phyloP scores from a whole-genome alignment of 2,888 invertebrate genomes.

The Odontothrips loti region DNA sequence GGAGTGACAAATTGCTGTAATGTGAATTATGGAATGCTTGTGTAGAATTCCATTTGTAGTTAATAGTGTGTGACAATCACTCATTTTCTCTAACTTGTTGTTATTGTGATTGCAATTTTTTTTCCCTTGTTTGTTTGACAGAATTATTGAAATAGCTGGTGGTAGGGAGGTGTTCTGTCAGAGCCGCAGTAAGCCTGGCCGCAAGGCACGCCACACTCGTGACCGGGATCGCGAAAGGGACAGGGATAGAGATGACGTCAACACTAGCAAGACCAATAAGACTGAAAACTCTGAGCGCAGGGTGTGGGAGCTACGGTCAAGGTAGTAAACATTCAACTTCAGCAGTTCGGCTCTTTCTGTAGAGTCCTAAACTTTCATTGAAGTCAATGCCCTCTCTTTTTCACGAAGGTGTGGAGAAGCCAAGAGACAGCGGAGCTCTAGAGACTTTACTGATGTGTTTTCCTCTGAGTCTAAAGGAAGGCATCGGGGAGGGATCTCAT shows the following conservation, averaged over 20 bases:
- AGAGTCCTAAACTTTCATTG: no score
- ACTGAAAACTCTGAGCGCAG: constrained; percentile 40
- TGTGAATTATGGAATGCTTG: no score
- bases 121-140: constrained; percentile 40
- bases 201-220: constrained; percentile 53
- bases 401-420: background rate
- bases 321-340: constrained; percentile 41
- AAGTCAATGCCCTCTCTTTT: background rate
- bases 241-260: background rate
- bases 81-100: no score
- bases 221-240: constrained; percentile 26
- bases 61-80: no score
- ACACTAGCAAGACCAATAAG: constrained; percentile 24
- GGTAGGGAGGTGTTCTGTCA: constrained; percentile 80
- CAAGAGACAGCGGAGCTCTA: constrained; percentile 47
- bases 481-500: background rate
- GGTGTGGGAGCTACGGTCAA: constrained; percentile 57
- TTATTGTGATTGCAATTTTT: background rate
- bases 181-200: constrained; percentile 71
- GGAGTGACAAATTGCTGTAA: no score
- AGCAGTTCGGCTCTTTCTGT: no score
- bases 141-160: constrained; percentile 73
- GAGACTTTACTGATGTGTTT: constrained; percentile 15
- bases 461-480: constrained; percentile 17
- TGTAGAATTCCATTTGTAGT: no score